Evolutionary conservation across 2,113 vertebrate genomes (phyloP).

Genomic region (Phoenicopterus ruber): DNA sequence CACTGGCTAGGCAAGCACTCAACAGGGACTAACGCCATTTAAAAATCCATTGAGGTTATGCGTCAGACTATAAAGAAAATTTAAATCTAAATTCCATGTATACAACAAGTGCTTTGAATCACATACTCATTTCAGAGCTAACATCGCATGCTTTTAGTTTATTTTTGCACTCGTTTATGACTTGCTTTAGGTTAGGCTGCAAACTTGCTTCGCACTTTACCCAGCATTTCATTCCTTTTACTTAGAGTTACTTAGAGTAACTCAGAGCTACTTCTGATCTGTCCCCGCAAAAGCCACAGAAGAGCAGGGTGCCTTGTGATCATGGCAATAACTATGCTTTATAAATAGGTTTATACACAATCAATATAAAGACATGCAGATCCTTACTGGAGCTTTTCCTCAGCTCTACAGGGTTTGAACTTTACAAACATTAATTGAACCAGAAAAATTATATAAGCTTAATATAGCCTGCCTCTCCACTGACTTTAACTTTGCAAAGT

Average conservation of each 20-base stretch:
- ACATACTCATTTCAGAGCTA: background rate
- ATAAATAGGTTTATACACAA: background rate
- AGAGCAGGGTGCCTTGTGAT: background rate
- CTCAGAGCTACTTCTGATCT: background rate
- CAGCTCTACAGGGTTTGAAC: background rate
- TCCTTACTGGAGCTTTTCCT: background rate
- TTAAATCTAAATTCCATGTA: background rate
- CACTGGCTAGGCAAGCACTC: background rate
- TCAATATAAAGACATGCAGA: background rate
- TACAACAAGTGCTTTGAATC: background rate
- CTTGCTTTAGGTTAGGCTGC: background rate
- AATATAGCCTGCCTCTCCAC: background rate
- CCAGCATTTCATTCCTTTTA: background rate
- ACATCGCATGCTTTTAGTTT: background rate
- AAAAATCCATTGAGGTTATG: background rate
- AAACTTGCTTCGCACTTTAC: background rate
- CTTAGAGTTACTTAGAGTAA: background rate
- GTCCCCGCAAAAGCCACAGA: background rate
- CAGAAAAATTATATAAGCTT: background rate
- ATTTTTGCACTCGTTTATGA: background rate
- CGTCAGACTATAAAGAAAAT: background rate
- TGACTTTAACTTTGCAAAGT: background rate
- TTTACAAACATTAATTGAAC: background rate
- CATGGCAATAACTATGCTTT: background rate
- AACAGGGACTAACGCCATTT: background rate